Conservation (phyloP, 2,113 vertebrate genomes). For the Chaenogobius annularis region DNA sequence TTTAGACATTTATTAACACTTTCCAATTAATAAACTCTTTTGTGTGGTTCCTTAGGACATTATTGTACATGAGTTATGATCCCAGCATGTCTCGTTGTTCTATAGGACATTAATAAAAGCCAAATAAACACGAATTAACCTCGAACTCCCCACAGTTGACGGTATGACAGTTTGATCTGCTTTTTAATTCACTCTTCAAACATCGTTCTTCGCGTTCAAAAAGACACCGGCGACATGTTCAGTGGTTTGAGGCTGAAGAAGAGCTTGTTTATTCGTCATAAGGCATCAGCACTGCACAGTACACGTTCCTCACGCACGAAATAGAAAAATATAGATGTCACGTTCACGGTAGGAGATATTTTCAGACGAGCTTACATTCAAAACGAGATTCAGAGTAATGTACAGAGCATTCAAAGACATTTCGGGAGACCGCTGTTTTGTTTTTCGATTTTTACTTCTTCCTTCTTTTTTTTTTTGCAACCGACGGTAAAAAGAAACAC, state of each 20-base stretch:
- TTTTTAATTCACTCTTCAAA: too few relatives aligned
- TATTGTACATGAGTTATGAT: too few relatives aligned
- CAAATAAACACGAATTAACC: too few relatives aligned
- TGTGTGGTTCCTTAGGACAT: too few relatives aligned
- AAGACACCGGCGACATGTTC: not conserved
- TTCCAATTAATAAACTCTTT: too few relatives aligned
- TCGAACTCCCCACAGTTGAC: too few relatives aligned
- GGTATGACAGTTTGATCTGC: too few relatives aligned
- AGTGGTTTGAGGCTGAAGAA: constrained; percentile 22
- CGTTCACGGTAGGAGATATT: constrained; percentile 39
- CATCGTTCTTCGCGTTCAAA: not conserved
- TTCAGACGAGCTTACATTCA: constrained; percentile 53
- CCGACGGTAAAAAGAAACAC: constrained; percentile 26
- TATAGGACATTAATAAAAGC: too few relatives aligned
- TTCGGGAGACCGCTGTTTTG: not conserved
- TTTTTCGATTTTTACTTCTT: not conserved
- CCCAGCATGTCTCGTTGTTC: too few relatives aligned
- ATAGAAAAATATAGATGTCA: constrained; percentile 71
- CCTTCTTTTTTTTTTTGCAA: constrained; percentile 11
- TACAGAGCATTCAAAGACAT: constrained; percentile 35
- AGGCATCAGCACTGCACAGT: constrained; percentile 60
- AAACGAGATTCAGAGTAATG: constrained; percentile 31
- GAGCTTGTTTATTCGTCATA: constrained; percentile 59
- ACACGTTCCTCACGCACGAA: constrained; percentile 45
- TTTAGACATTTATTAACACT: too few relatives aligned